phyloP scores from a whole-genome alignment of 2,888 invertebrate genomes.

The Philereme transversata region DNA sequence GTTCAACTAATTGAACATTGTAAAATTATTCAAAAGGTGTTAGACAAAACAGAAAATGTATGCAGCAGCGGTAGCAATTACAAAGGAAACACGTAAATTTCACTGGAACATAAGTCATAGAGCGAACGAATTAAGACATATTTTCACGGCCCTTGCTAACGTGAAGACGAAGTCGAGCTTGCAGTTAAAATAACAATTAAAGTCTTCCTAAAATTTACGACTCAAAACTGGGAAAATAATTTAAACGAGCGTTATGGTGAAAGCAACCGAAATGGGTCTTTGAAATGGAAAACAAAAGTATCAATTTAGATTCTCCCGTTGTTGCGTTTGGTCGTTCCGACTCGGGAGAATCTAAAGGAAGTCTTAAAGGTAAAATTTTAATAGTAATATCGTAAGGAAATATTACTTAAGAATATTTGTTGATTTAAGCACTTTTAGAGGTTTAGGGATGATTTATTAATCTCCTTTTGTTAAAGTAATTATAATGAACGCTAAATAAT shows the following conservation, averaged over 20 bases:
- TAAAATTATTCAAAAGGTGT: slow-evolving; percentile 46
- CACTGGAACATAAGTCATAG: slow-evolving; percentile 78
- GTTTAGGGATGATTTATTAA: slow-evolving; percentile 49
- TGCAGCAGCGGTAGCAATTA: slow-evolving; percentile 46
- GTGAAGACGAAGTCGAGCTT: slow-evolving; percentile 75
- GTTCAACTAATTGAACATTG: slow-evolving; percentile 27
- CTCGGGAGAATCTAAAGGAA: slow-evolving; percentile 56
- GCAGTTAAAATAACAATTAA: slow-evolving; percentile 85
- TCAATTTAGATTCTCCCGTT: slow-evolving; percentile 64
- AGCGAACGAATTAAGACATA: slow-evolving; percentile 80
- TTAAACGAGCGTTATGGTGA: slow-evolving; percentile 70
- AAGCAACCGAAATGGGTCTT: slow-evolving; percentile 72
- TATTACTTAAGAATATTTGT: slow-evolving; percentile 75
- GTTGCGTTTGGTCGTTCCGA: slow-evolving; percentile 67
- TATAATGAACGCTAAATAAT: slow-evolving; percentile 34
- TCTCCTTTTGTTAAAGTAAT: slow-evolving; percentile 41
- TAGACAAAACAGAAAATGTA: slow-evolving; percentile 55
- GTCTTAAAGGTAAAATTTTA: slow-evolving; percentile 77
- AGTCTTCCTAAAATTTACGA: slow-evolving; percentile 82
- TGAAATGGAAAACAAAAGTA: slow-evolving; percentile 75
- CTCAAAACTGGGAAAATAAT: slow-evolving; percentile 81
- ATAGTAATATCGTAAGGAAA: slow-evolving; percentile 76
- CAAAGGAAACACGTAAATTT: slow-evolving; percentile 61
- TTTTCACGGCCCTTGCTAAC: slow-evolving; percentile 68
- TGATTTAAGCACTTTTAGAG: slow-evolving; percentile 68